Conservation (phyloP, 2,113 vertebrate species). For the Anguilla japonica region DNA sequence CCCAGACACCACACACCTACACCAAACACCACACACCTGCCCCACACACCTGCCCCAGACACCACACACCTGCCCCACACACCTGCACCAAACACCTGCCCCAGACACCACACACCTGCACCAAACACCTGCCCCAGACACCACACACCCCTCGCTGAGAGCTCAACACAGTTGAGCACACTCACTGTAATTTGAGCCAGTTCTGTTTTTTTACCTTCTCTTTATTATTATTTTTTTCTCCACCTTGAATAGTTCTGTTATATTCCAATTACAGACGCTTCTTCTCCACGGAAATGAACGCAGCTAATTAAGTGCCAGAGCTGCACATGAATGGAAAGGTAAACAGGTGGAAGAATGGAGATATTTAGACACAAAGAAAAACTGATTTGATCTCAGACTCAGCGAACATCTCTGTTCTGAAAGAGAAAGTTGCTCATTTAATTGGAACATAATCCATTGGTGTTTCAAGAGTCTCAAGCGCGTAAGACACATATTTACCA, state of each 20-base stretch:
- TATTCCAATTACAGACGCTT: slow-evolving; percentile 28
- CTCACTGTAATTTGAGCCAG: too few relatives aligned
- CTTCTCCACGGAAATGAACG: slow-evolving; percentile 36
- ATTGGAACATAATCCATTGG: background rate
- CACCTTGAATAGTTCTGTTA: slow-evolving; percentile 35
- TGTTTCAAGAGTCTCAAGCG: background rate
- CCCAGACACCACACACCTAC: slow-evolving; percentile 55
- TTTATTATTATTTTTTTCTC: slow-evolving; percentile 26
- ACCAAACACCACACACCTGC: slow-evolving; percentile 59
- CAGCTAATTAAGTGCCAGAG: slow-evolving; percentile 45
- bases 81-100: too few relatives aligned
- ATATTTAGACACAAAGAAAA: slow-evolving; percentile 24
- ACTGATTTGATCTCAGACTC: slow-evolving; percentile 31
- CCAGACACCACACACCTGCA: too few relatives aligned
- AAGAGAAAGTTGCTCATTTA: slow-evolving; percentile 3
- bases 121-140: too few relatives aligned
- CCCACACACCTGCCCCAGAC: slow-evolving; percentile 44
- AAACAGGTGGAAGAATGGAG: slow-evolving; percentile 36
- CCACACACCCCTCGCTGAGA: too few relatives aligned
- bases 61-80: too few relatives aligned
- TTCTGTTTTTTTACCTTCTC: slow-evolving; percentile 66
- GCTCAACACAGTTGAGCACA: too few relatives aligned
- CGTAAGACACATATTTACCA: background rate
- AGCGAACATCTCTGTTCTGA: slow-evolving; percentile 17
- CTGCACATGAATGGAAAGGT: slow-evolving; percentile 42